Conservation (phyloP, 2,113 vertebrate genomes). For the sheep (Ovis aries) region DNA sequence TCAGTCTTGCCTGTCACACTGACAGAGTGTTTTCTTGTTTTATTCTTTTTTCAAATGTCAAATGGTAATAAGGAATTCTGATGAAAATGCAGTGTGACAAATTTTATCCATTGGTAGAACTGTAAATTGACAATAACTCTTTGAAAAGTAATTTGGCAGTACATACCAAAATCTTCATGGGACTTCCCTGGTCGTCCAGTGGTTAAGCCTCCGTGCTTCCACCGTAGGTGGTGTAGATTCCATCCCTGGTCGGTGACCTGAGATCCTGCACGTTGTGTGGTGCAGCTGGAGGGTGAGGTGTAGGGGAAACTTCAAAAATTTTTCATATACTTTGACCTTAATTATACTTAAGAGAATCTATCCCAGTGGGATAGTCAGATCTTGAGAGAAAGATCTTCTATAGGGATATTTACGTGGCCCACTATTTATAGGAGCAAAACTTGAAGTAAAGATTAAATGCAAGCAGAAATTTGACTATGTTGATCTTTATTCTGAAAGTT, state of each 20-base stretch:
- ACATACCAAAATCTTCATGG: not conserved
- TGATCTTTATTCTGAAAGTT: not conserved
- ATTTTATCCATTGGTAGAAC: not conserved
- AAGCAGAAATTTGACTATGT: not conserved
- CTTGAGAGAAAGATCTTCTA: not conserved
- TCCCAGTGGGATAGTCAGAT: not conserved
- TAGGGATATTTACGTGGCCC: not conserved
- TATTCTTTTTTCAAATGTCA: not conserved
- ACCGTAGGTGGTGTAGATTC: not conserved
- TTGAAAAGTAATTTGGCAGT: not conserved
- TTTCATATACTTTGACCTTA: not conserved
- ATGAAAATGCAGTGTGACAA: not conserved
- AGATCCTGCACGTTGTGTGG: not conserved
- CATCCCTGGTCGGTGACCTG: not conserved
- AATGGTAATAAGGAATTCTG: not conserved
- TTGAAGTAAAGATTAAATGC: not conserved
- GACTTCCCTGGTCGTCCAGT: not conserved
- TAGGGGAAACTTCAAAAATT: not conserved
- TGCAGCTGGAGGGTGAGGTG: not conserved
- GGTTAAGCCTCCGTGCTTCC: not conserved
- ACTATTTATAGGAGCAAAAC: conserved; percentile 14
- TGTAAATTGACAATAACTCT: not conserved
- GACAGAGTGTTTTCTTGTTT: not conserved
- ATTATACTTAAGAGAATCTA: not conserved
- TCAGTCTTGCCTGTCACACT: not conserved